A percentile compares a stretch with the other conserved stretches of the same genome.
phyloP scores from a whole-genome alignment of 2,888 invertebrate species.

The Pyrrhosoma nymphula region DNA sequence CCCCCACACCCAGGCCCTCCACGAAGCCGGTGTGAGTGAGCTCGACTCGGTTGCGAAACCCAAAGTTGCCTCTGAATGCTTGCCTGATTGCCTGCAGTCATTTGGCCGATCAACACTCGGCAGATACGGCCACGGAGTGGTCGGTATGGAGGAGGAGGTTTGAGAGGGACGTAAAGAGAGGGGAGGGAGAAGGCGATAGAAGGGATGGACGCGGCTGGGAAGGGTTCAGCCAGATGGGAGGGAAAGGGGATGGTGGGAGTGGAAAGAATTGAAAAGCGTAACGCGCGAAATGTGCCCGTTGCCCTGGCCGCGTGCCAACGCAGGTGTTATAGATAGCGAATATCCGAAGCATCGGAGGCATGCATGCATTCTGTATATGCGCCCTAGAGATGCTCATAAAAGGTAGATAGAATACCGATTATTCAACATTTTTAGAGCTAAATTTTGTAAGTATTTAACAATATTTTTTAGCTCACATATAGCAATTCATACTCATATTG shows the following conservation, averaged over 20 bases:
- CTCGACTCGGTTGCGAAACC: constrained; percentile 20
- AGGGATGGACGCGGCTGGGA: background rate
- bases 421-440: no score
- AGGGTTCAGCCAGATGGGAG: background rate
- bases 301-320: constrained; percentile 39
- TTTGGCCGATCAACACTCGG: constrained; percentile 43
- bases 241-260: background rate
- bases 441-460: no score
- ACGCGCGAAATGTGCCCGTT: constrained; percentile 51
- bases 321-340: constrained; percentile 54
- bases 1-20: background rate
- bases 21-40: background rate
- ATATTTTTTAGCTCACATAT: no score
- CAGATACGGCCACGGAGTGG: background rate
- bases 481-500: no score
- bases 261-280: constrained; percentile 51
- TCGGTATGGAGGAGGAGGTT: background rate
- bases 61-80: constrained; percentile 40
- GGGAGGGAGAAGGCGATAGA: background rate
- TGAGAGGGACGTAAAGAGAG: background rate
- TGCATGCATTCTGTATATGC: background rate
- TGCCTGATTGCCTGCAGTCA: constrained; percentile 57
- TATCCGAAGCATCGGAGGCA: constrained; percentile 45
- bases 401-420: no score
- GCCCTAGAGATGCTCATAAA: no score